A percentile compares a stretch with the other conserved stretches of the same genome.
These are phyloP conservation scores for Hipparchia sbordonii DNA, from an alignment of 2,888 invertebrate genomes.

Conservation along the genomic window DNA sequence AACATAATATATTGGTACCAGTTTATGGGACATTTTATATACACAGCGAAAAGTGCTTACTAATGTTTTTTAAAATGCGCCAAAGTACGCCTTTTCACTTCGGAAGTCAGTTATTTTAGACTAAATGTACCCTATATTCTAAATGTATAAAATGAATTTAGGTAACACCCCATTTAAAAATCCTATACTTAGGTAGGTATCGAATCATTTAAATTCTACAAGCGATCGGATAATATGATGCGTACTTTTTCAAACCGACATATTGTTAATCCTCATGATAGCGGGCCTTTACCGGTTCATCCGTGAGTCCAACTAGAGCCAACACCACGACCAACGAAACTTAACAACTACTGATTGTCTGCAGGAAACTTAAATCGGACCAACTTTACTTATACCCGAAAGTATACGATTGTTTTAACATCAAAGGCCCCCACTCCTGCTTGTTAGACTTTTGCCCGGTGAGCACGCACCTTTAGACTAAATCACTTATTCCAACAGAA, in stretches of 20 bases:
- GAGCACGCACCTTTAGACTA: neutral
- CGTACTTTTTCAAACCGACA: too few species aligned
- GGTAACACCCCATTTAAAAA: neutral
- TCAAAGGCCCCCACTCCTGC: neutral
- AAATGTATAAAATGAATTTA: neutral
- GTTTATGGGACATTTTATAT: neutral
- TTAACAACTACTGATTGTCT: neutral
- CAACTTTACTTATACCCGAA: neutral
- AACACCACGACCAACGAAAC: neutral
- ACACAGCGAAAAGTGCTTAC: neutral
- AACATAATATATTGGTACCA: neutral
- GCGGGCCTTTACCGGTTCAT: neutral
- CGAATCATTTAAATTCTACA: too few species aligned
- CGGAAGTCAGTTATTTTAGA: neutral
- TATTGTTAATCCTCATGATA: neutral
- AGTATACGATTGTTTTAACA: neutral
- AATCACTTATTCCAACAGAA: neutral
- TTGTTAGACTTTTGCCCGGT: neutral
- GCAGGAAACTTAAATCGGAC: neutral
- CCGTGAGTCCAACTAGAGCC: neutral
- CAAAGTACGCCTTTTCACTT: neutral
- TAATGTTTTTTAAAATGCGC: neutral
- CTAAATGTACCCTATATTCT: neutral
- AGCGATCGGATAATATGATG: too few species aligned
- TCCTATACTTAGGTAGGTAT: neutral